Conservation (phyloP, 2,888 invertebrate species). For the Thymelicus sylvestris region DNA sequence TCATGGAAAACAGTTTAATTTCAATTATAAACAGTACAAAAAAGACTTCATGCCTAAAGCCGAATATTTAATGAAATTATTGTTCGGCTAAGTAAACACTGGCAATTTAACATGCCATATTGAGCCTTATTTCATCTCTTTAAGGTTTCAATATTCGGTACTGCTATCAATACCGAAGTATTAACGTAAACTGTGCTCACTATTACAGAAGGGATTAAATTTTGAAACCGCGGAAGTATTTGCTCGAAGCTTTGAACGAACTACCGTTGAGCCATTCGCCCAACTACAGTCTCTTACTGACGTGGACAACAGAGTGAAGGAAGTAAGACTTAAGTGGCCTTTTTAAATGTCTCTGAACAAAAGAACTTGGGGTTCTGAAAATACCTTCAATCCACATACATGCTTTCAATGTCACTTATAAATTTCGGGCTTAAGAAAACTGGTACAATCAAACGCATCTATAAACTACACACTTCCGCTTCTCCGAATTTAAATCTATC, state of each 20-base stretch:
- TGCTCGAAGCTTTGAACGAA: constrained; percentile 26
- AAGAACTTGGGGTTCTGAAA: neutral
- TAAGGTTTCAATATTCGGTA: neutral
- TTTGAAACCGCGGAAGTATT: constrained; percentile 35
- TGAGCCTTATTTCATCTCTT: neutral
- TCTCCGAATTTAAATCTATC: too few relatives aligned
- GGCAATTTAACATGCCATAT: neutral
- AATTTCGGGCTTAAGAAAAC: constrained; percentile 15
- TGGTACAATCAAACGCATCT: neutral
- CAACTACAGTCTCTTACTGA: constrained; percentile 13
- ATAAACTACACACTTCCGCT: too few relatives aligned
- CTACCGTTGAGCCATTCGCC: neutral
- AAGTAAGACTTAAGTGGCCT: constrained; percentile 24
- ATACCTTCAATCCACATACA: neutral
- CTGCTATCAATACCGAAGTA: too few relatives aligned
- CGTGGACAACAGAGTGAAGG: constrained; percentile 25
- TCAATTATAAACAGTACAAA: too few relatives aligned
- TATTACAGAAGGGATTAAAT: constrained; percentile 33
- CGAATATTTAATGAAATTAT: too few relatives aligned
- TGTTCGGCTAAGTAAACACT: too few relatives aligned
- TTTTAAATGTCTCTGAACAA: neutral
- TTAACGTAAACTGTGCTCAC: neutral
- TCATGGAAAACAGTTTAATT: too few relatives aligned
- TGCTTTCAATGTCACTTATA: constrained; percentile 8
- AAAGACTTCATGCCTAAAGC: too few relatives aligned